Conservation (phyloP, 2,797 vertebrate genomes). For the Alosa sapidissima region DNA sequence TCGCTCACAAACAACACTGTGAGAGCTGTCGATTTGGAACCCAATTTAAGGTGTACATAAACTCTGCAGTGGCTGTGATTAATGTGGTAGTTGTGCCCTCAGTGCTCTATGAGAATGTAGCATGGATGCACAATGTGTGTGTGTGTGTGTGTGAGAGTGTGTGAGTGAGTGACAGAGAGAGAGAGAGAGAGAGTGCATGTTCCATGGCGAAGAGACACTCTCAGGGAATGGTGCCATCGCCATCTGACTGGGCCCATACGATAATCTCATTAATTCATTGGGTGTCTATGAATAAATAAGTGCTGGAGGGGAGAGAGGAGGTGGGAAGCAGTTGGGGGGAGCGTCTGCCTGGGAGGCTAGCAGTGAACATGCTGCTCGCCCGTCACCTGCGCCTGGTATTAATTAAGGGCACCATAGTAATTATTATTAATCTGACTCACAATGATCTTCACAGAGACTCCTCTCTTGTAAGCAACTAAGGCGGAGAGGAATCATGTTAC, state of each 20-base stretch:
- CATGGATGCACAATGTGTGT: background rate
- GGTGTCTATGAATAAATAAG: slow-evolving; percentile 12
- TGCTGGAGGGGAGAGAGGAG: background rate
- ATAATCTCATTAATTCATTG: slow-evolving; percentile 15
- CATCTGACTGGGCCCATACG: slow-evolving; percentile 16
- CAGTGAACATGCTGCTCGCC: background rate
- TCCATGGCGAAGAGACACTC: background rate
- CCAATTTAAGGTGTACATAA: background rate
- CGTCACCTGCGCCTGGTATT: background rate
- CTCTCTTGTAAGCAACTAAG: background rate
- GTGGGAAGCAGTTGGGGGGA: background rate
- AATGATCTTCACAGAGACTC: background rate
- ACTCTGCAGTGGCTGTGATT: background rate
- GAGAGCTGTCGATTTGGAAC: background rate
- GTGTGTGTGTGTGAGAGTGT: slow-evolving; percentile 2
- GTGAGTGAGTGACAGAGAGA: too few species aligned
- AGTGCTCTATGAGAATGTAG: background rate
- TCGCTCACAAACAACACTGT: background rate
- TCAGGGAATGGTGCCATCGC: background rate
- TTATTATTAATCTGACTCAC: background rate
- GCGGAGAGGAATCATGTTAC: background rate
- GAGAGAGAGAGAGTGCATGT: background rate
- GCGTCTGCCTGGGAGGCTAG: background rate
- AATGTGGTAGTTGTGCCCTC: background rate
- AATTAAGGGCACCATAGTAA: background rate